phyloP scores from a whole-genome alignment of 2,797 vertebrate genomes.

The Lindbergichthys nudifrons region DNA sequence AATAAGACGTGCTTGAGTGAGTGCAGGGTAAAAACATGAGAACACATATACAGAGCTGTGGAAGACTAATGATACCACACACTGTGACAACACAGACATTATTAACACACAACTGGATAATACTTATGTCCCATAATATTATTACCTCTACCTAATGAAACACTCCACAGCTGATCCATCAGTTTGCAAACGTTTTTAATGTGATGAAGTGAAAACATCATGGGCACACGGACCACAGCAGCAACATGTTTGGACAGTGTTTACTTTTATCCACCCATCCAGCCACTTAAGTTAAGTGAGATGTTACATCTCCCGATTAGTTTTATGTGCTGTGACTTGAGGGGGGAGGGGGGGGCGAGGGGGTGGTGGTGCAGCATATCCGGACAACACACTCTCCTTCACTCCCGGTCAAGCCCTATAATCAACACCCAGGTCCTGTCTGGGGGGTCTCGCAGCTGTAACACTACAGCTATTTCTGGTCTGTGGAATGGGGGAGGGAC shows the following conservation, averaged over 20 bases:
- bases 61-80: conserved; percentile 61
- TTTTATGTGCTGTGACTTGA: conserved; percentile 67
- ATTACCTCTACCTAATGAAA: conserved; percentile 27
- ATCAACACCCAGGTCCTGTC: conserved; percentile 62
- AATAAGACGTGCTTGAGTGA: conserved; percentile 58
- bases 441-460: conserved; percentile 79
- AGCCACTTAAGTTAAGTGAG: conserved; percentile 49
- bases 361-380: conserved; percentile 41
- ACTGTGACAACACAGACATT: conserved; percentile 47
- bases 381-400: conserved; percentile 49
- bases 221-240: conserved; percentile 5
- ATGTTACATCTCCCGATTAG: conserved; percentile 55
- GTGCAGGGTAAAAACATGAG: conserved; percentile 51
- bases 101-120: conserved; percentile 23
- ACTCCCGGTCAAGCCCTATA: conserved; percentile 48
- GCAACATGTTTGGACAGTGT: conserved; percentile 23
- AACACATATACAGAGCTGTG: conserved; percentile 37
- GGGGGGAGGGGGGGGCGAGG: not conserved
- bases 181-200: conserved; percentile 16
- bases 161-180: not conserved
- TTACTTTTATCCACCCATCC: conserved; percentile 51
- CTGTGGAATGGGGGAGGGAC: conserved; percentile 75
- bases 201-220: conserved; percentile 10
- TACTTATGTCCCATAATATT: conserved; percentile 10
- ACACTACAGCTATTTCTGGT: conserved; percentile 75